phyloP scores from a whole-genome alignment of 1,140 invertebrate species.

The Pinna nobilis region DNA sequence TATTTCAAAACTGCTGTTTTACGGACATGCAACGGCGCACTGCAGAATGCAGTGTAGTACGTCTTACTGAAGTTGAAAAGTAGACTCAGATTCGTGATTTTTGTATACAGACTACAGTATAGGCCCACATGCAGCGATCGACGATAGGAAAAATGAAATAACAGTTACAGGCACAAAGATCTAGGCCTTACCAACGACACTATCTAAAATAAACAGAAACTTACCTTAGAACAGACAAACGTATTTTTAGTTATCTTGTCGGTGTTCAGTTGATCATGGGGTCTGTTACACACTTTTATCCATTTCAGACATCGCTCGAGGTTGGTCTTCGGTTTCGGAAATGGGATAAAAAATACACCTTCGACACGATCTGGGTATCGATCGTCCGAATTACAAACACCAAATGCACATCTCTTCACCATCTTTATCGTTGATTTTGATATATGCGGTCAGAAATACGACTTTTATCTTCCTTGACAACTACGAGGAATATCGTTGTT shows the following conservation, averaged over 20 bases:
- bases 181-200: too few relatives aligned
- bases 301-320: conserved; percentile 12
- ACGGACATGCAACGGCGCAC: too few relatives aligned
- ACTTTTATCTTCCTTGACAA: too few relatives aligned
- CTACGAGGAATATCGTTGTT: too few relatives aligned
- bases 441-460: too few relatives aligned
- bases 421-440: too few relatives aligned
- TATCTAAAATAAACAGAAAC: too few relatives aligned
- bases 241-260: conserved; percentile 34
- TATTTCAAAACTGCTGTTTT: too few relatives aligned
- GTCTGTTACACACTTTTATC: conserved; percentile 40
- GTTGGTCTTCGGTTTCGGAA: conserved; percentile 34
- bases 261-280: conserved; percentile 36
- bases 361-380: conserved; percentile 8
- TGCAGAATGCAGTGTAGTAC: too few relatives aligned
- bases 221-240: conserved; percentile 44
- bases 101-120: not conserved
- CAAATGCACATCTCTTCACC: conserved; percentile 9
- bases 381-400: conserved; percentile 17
- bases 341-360: conserved; percentile 13
- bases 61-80: too few relatives aligned
- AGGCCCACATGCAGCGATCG: not conserved
- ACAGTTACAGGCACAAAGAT: too few relatives aligned
- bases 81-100: not conserved
- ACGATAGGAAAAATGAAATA: too few relatives aligned